These are phyloP conservation scores for Geotrupes spiniger DNA, from an alignment of 2,888 invertebrate genomes.

Conservation along the genomic window DNA sequence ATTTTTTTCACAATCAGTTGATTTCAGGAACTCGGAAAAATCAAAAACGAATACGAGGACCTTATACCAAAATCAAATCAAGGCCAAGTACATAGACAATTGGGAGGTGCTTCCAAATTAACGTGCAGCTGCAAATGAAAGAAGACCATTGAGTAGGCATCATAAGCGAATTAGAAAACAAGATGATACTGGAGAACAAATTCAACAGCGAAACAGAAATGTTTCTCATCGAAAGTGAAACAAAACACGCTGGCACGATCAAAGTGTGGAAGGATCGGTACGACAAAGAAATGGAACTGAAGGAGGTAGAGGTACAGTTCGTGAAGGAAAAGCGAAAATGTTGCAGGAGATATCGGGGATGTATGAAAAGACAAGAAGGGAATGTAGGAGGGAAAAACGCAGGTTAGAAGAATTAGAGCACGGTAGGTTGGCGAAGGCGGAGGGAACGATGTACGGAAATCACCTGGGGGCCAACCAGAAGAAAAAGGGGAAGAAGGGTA, in stretches of 20 bases:
- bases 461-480: conserved; percentile 63
- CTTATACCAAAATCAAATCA: conserved; percentile 36
- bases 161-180: conserved; percentile 37
- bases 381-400: conserved; percentile 49
- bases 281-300: conserved; percentile 39
- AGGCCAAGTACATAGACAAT: conserved; percentile 35
- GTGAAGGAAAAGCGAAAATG: conserved; percentile 32
- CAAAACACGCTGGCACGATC: conserved; percentile 38
- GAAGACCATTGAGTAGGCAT: conserved; percentile 37
- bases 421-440: conserved; percentile 50
- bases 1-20: too few relatives aligned
- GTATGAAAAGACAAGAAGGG: too few relatives aligned
- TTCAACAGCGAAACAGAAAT: conserved; percentile 30
- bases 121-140: conserved; percentile 34
- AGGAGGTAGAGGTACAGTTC: conserved; percentile 37
- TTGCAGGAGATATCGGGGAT: too few relatives aligned
- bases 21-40: conserved; percentile 34
- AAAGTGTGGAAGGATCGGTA: conserved; percentile 33
- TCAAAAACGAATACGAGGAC: conserved; percentile 41
- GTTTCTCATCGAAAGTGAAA: conserved; percentile 40
- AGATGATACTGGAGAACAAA: conserved; percentile 42
- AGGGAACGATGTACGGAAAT: conserved; percentile 70
- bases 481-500: conserved; percentile 47
- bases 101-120: conserved; percentile 49
- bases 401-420: conserved; percentile 42